Evolutionary conservation across 1,140 invertebrate species (phyloP).

Genomic region (Drosophila yakuba): DNA sequence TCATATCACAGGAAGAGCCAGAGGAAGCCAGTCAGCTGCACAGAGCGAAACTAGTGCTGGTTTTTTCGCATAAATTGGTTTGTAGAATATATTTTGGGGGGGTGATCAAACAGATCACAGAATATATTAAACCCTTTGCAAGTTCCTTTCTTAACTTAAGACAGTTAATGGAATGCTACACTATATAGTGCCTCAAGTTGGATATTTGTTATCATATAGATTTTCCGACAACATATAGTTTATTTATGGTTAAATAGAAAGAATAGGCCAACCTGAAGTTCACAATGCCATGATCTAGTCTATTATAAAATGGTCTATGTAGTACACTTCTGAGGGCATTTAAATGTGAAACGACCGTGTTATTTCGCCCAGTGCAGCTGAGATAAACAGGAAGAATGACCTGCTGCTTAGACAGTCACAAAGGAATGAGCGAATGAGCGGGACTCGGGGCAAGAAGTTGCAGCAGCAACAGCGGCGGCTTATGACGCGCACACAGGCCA

Average conservation of each 20-base stretch:
- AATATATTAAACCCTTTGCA: too few species aligned
- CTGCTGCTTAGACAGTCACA: conserved; percentile 70
- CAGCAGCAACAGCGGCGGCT: conserved; percentile 15
- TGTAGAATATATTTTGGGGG: not conserved
- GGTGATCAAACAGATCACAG: not conserved
- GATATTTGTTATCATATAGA: too few species aligned
- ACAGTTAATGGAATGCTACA: not conserved
- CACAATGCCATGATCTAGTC: not conserved
- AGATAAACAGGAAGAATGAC: conserved; percentile 82
- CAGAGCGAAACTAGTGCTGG: not conserved
- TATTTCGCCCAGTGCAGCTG: conserved; percentile 13
- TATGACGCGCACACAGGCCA: conserved; percentile 41
- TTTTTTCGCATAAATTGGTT: too few species aligned
- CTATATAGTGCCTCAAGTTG: too few species aligned
- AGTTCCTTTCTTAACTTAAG: too few species aligned
- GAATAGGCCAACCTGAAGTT: too few species aligned
- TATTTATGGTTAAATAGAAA: too few species aligned
- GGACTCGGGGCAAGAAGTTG: conserved; percentile 23
- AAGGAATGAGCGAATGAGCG: conserved; percentile 34
- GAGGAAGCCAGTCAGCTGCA: conserved; percentile 19
- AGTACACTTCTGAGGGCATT: too few species aligned
- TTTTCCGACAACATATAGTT: too few species aligned
- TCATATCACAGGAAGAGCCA: conserved; percentile 29
- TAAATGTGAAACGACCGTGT: not conserved
- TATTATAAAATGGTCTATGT: not conserved